Conservation (phyloP, 2,113 vertebrate genomes). For the Misgurnus anguillicaudatus region DNA sequence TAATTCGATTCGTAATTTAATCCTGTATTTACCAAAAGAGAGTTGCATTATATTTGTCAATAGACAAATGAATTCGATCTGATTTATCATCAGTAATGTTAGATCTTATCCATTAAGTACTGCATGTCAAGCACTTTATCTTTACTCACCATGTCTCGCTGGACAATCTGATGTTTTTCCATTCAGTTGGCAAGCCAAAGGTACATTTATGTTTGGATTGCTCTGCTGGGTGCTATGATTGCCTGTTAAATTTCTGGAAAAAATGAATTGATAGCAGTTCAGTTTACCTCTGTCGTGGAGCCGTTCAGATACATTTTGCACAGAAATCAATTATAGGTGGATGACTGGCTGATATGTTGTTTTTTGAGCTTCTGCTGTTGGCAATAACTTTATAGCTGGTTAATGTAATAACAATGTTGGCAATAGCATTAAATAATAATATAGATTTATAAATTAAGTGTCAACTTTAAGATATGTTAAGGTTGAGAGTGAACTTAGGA, state of each 20-base stretch:
- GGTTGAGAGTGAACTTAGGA: too few relatives aligned
- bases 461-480: too few relatives aligned
- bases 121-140: background rate
- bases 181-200: background rate
- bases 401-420: too few relatives aligned
- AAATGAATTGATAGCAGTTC: background rate
- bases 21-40: too few relatives aligned
- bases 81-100: background rate
- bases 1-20: too few relatives aligned
- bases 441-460: too few relatives aligned
- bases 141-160: background rate
- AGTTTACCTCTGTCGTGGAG: background rate
- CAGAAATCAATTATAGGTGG: constrained; percentile 17
- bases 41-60: too few relatives aligned
- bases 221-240: background rate
- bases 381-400: too few relatives aligned
- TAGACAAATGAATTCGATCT: background rate
- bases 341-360: background rate
- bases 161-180: background rate
- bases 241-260: constrained; percentile 16
- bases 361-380: too few relatives aligned
- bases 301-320: constrained; percentile 3
- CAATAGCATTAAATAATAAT: too few relatives aligned
- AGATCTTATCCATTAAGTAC: too few relatives aligned
- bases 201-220: background rate